These are phyloP conservation scores for Mellivora capensis DNA, from an alignment of 2,113 vertebrate genomes.

Conservation along the genomic window DNA sequence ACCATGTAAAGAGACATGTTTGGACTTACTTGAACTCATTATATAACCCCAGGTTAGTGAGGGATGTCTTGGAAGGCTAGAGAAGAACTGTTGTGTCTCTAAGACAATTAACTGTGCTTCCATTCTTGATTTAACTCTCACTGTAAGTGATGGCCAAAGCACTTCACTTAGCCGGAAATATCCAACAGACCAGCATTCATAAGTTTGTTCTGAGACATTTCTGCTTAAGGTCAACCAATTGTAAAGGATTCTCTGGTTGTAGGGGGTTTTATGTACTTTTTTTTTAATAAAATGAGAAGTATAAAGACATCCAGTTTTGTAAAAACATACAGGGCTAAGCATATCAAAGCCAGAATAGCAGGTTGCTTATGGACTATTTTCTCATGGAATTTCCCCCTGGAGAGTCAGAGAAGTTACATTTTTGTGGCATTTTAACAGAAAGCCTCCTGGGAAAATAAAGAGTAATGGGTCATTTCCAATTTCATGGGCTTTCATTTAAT, in stretches of 20 bases:
- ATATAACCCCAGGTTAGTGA: neutral
- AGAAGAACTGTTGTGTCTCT: neutral
- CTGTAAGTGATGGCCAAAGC: fast-evolving
- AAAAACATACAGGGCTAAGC: neutral
- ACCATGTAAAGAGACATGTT: neutral
- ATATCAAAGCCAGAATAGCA: neutral
- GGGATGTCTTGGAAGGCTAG: neutral
- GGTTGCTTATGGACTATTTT: neutral
- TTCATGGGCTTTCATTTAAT: neutral
- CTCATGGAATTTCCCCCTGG: neutral
- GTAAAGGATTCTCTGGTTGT: neutral
- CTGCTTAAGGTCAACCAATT: neutral
- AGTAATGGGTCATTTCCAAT: neutral
- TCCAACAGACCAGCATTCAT: neutral
- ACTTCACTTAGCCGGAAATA: neutral
- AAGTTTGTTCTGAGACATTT: neutral
- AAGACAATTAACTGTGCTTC: neutral
- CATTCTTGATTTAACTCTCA: neutral
- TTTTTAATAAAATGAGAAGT: neutral
- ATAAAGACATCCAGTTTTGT: neutral
- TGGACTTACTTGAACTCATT: slow-evolving; percentile 37
- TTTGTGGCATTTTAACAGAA: neutral
- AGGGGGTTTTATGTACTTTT: neutral
- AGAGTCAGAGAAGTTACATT: neutral
- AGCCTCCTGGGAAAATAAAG: neutral